phyloP scores from a whole-genome alignment of 2,797 vertebrate genomes.

The Lepus oiostolus region DNA sequence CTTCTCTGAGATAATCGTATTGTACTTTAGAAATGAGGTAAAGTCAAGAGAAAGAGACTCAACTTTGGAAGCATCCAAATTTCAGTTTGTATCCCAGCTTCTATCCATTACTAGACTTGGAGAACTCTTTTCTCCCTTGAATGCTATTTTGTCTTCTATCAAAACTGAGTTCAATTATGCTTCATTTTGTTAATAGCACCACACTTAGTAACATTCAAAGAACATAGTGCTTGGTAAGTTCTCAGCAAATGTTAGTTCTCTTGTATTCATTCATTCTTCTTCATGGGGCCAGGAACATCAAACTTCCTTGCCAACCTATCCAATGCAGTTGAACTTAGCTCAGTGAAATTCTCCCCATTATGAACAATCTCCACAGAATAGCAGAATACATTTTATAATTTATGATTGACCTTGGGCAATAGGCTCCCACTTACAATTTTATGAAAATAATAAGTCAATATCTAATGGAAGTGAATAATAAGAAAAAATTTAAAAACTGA shows the following conservation, averaged over 20 bases:
- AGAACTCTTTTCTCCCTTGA: background rate
- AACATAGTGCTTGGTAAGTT: background rate
- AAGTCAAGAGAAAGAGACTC: background rate
- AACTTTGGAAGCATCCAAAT: conserved; percentile 4
- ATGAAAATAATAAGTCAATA: conserved; percentile 86
- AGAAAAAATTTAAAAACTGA: background rate
- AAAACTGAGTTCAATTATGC: background rate
- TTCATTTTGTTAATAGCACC: background rate
- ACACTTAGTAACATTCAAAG: background rate
- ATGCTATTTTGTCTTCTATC: conserved; percentile 18
- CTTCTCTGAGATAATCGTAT: background rate
- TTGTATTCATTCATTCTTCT: background rate
- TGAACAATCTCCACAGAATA: conserved; percentile 74
- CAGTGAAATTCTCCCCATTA: conserved; percentile 75
- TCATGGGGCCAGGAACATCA: background rate
- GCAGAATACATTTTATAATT: conserved; percentile 82
- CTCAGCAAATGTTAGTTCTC: background rate
- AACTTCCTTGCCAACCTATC: conserved; percentile 1
- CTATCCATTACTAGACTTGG: background rate
- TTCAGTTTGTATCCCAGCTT: background rate
- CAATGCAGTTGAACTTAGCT: conserved; percentile 83
- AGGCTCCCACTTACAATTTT: conserved; percentile 84
- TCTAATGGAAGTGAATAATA: conserved; percentile 37
- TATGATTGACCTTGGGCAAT: conserved; percentile 76
- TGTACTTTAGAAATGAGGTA: background rate